These are phyloP conservation scores for Sphenopsis melanotis DNA, from an alignment of 2,797 vertebrate genomes.

Conservation along the genomic window DNA sequence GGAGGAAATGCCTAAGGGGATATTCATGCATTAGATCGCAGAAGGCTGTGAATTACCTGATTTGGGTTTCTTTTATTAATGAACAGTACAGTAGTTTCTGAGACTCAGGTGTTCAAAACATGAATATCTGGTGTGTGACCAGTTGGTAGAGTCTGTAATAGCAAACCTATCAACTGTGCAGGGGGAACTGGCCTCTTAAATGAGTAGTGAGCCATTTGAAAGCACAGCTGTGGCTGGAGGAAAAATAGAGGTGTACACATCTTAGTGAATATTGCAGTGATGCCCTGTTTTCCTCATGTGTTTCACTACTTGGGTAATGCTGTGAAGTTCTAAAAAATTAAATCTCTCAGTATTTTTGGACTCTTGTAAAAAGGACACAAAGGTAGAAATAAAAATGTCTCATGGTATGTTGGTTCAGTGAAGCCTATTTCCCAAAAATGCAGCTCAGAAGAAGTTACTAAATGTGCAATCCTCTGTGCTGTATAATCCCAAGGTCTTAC, in stretches of 20 bases:
- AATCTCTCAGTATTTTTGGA: neutral
- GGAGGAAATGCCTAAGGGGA: neutral
- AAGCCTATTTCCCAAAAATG: neutral
- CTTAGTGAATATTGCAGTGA: neutral
- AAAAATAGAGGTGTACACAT: neutral
- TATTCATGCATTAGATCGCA: neutral
- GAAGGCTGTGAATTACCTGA: neutral
- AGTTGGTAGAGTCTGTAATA: neutral
- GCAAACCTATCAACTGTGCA: neutral
- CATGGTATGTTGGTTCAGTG: neutral
- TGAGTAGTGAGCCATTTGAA: neutral
- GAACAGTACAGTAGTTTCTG: neutral
- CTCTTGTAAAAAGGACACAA: neutral
- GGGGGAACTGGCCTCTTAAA: neutral
- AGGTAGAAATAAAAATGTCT: neutral
- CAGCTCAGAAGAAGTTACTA: neutral
- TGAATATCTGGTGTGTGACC: neutral
- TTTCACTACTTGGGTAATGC: neutral
- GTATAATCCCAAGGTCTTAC: neutral
- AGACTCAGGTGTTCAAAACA: neutral
- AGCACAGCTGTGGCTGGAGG: neutral
- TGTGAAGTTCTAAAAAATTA: neutral
- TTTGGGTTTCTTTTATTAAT: neutral
- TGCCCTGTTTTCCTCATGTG: neutral
- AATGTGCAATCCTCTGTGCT: rapidly evolving